Evolutionary conservation across 2,113 vertebrate genomes (phyloP).

Genomic region (Arvicanthis niloticus): DNA sequence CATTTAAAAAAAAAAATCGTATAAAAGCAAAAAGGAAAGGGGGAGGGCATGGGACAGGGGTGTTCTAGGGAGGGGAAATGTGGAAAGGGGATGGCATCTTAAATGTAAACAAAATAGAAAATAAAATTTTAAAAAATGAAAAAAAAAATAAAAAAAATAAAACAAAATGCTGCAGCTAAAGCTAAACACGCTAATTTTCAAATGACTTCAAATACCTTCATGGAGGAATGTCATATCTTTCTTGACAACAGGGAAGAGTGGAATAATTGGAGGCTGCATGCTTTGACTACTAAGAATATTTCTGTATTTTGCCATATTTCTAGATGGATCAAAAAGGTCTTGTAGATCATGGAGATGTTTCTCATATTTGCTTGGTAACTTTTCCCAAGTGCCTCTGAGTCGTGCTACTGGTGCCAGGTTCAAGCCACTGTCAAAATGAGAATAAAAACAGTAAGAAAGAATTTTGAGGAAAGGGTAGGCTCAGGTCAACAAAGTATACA

Average conservation of each 20-base stretch:
- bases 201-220: conserved; percentile 90
- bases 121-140: too few species aligned
- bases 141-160: too few species aligned
- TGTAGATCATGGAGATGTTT: conserved; percentile 97
- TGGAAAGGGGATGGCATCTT: too few species aligned
- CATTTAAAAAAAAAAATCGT: too few species aligned
- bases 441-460: conserved; percentile 60
- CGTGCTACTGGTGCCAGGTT: conserved; percentile 95
- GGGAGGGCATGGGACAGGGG: too few species aligned
- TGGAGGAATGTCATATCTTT: conserved; percentile 99
- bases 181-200: conserved; percentile 54
- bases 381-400: conserved; percentile 96
- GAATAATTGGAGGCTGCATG: conserved; percentile 98
- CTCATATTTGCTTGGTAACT: conserved; percentile 97
- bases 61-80: too few species aligned
- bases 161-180: conserved; percentile 29
- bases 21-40: too few species aligned
- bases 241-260: conserved; percentile 98
- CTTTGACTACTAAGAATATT: conserved; percentile 98
- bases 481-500: not conserved
- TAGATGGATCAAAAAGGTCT: conserved; percentile 97
- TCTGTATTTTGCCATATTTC: conserved; percentile 99
- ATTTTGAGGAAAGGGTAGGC: not conserved
- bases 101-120: too few species aligned
- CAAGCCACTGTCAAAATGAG: conserved; percentile 91